Evolutionary conservation across 2,797 vertebrate genomes (phyloP), one percentile per base, ranked within the genome.

Genomic region (Moxostoma hubbsi): DNA sequence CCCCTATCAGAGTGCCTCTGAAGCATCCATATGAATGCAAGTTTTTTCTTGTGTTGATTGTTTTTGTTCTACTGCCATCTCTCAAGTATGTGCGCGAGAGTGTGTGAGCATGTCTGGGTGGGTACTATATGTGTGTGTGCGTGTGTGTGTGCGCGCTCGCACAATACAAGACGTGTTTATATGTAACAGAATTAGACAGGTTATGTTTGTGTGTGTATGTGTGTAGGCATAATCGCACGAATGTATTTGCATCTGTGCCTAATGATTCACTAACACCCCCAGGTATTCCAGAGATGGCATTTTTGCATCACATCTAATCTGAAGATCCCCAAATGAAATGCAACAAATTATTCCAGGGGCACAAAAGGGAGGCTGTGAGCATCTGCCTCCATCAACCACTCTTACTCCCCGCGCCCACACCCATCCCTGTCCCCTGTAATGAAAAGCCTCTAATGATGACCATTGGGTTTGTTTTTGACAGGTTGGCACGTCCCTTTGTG

Each of bases 381-480:
- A 59, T 55, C 59, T 71, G 59, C 62, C 81, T 72, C 71, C 43
- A 10, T 75, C 13, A 67, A 54, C 24, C 57, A 43, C 54, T 53
- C 43, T 63, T 53, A n/a, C 11, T 46, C 10, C 59, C 71, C 12
- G 16, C 36, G 5, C 18, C 51, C 61, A 46, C 57, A 46, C 13
- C 43, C 63, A 47, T 36, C 5, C 45, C 49, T 13, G 49, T 13
- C 4, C 13, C n/a, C 58, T 61, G 61, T 55, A 72, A 73, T 70
- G 16, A 61, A 85, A 86, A 75, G 46, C 61, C 75, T 64, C 73
- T 79, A 62, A 80, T 84, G 86, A 88, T 79, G 70, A 83, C 83
- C 88, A 85, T 80, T 75, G 74, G 86, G 85, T 82, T 92, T 94
- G 91, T 94, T 94, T 93, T 93, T 91, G 89, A 90, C 90, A 72